Conservation (phyloP, 2,113 vertebrate species). For the Acanthochromis polyacanthus region DNA sequence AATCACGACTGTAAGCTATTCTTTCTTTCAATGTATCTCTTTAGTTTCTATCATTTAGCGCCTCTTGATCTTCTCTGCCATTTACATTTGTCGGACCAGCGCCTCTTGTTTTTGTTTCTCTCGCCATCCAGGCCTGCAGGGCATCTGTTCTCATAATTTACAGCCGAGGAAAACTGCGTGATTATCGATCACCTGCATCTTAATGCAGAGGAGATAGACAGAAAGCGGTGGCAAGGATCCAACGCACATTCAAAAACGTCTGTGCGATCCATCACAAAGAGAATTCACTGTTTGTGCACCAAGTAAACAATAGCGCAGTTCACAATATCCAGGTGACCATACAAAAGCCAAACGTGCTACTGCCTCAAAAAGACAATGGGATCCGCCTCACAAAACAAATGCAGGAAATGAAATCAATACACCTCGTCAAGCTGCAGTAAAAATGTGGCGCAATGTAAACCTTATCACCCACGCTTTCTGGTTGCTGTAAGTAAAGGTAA, state of each 20-base stretch:
- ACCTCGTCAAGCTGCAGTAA: slow-evolving; percentile 22
- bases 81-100: slow-evolving; percentile 52
- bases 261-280: slow-evolving; percentile 9
- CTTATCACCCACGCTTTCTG: slow-evolving; percentile 16
- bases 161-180: slow-evolving; percentile 31
- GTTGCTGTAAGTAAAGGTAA: slow-evolving; percentile 29
- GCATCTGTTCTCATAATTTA: slow-evolving; percentile 45
- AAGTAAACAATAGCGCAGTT: not conserved
- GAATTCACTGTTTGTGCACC: slow-evolving; percentile 2
- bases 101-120: slow-evolving; percentile 25
- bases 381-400: slow-evolving; percentile 39
- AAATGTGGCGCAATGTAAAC: slow-evolving; percentile 10
- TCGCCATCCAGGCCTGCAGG: slow-evolving; percentile 27
- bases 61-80: not conserved
- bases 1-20: slow-evolving; percentile 61
- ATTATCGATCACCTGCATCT: slow-evolving; percentile 59
- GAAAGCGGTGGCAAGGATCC: slow-evolving; percentile 2
- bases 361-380: slow-evolving; percentile 7
- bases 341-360: not conserved
- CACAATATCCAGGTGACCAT: slow-evolving; percentile 30
- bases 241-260: slow-evolving; percentile 8
- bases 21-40: slow-evolving; percentile 16
- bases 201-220: slow-evolving; percentile 15
- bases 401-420: slow-evolving; percentile 47
- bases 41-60: slow-evolving; percentile 19